Evolutionary conservation across 1,140 invertebrate genomes (phyloP).

Genomic region (Drosophila equinoxialis): DNA sequence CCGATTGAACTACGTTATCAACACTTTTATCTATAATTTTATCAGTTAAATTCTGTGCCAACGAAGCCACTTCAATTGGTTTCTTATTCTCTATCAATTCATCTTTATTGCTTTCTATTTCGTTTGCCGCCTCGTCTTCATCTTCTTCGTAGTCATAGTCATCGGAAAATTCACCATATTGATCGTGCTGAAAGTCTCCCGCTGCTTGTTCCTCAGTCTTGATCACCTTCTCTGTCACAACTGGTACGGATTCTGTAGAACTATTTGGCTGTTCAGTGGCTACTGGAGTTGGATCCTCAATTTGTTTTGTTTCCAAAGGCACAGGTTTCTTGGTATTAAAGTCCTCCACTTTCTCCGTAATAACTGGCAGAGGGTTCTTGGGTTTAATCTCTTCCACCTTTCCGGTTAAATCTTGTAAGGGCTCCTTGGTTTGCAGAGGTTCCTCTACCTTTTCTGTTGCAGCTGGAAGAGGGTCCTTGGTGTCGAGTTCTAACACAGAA

Average conservation of each 20-base stretch:
- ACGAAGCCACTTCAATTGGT: slow-evolving; percentile 17
- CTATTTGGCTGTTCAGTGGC: neutral
- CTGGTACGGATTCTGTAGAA: neutral
- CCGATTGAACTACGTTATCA: neutral
- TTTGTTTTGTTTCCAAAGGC: neutral
- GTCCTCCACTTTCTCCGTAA: neutral
- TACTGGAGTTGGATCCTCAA: neutral
- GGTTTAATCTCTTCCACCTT: neutral
- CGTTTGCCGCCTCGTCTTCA: slow-evolving; percentile 31
- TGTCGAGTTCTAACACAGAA: no score
- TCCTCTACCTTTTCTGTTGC: neutral
- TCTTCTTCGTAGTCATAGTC: slow-evolving; percentile 54
- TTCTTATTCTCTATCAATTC: slow-evolving; percentile 43
- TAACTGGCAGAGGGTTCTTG: neutral
- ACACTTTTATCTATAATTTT: slow-evolving; percentile 14
- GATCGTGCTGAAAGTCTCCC: neutral
- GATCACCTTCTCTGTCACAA: neutral
- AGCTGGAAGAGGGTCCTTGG: neutral
- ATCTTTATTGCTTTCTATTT: slow-evolving; percentile 24
- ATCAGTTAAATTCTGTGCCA: neutral
- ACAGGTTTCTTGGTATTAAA: neutral
- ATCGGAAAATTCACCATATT: slow-evolving; percentile 33
- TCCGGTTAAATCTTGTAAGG: neutral
- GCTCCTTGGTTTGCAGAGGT: neutral
- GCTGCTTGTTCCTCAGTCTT: neutral